Evolutionary conservation across 2,797 vertebrate species (phyloP).

Genomic region (Epinephelus coioides): DNA sequence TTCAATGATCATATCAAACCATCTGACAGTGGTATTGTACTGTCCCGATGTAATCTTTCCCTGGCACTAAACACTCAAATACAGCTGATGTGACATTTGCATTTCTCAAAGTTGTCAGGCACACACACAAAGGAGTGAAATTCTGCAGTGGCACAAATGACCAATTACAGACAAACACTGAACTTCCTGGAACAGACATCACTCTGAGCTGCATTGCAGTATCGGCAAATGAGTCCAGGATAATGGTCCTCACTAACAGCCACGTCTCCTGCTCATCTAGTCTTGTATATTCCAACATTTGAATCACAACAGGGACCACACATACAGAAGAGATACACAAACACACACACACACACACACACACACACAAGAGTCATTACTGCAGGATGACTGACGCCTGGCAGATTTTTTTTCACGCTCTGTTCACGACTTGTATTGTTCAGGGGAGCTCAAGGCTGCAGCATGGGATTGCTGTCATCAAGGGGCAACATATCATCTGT

Average conservation of each 20-base stretch:
- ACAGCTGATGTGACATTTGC: not conserved
- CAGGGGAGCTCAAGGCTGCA: slow-evolving; percentile 45
- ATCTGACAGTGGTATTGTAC: not conserved
- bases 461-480: slow-evolving; percentile 47
- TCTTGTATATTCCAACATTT: slow-evolving; percentile 19
- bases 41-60: not conserved
- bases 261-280: not conserved
- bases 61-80: not conserved
- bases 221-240: slow-evolving; percentile 26
- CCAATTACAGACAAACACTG: slow-evolving; percentile 32
- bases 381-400: slow-evolving; percentile 29
- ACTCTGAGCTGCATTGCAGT: slow-evolving; percentile 50
- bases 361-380: slow-evolving; percentile 26
- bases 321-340: not conserved
- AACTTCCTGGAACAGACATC: slow-evolving; percentile 30
- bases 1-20: not conserved
- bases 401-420: slow-evolving; percentile 10
- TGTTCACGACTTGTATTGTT: slow-evolving; percentile 32
- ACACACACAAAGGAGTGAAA: not conserved
- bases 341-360: slow-evolving; percentile 6
- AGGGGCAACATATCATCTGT: slow-evolving; percentile 30
- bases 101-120: slow-evolving; percentile 9
- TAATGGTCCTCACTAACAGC: slow-evolving; percentile 26
- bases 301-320: slow-evolving; percentile 17
- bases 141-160: slow-evolving; percentile 28